Base-by-base conservation (phyloP, 2,888 invertebrate genomes). In the Nebria salina region DNA sequence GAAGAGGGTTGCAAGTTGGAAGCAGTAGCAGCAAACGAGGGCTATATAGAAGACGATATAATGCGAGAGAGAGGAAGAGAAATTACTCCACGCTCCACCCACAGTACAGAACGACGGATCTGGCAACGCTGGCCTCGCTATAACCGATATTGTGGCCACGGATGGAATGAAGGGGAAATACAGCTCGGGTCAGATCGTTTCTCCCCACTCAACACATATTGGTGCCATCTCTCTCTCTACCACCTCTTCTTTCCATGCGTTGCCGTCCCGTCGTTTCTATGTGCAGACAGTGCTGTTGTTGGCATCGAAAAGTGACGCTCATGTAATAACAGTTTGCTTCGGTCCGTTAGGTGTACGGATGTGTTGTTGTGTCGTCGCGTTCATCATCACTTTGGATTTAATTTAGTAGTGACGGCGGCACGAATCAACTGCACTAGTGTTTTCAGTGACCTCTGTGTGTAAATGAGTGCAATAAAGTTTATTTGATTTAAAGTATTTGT, bases 91-190 rank as follows among this genome's bases (percentile, higher is more conserved):
- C 77, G 83, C 87, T 87, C 88, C 88, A 88, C 88, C 88, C 88
- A 88, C 88, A 87, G 87, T 13, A 25, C 15, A 66, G 8, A 66
- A 25, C 15, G 72, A 43, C 70, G 42, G 81, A 81, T 72, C 76
- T 85, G 86, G 86, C 89, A 88, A 89, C 89, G 84, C 82, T 86
- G 81, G 89, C 87, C 70, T 85, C 85, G 87, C 87, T 87, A 88
- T 88, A 89, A 89, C 89, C 89, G 89, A 89, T 89, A 90, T 90
- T 89, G 89, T 89, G 89, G 89, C 89, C 89, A 88, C 88, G 76
- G 81, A 87, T 87, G 87, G 88, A 87, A 88, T 87, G 88, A 88
- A 88, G 88, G 88, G 87, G 87, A 87, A 88, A 81, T 76, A 87
- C 86, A 86, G 85, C 87, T 88, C 88, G 87, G 88, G 88, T 87